Evolutionary conservation across 2,888 invertebrate species (phyloP), one percentile per base, ranked within the genome.

Genomic region (Panzeria rudis): DNA sequence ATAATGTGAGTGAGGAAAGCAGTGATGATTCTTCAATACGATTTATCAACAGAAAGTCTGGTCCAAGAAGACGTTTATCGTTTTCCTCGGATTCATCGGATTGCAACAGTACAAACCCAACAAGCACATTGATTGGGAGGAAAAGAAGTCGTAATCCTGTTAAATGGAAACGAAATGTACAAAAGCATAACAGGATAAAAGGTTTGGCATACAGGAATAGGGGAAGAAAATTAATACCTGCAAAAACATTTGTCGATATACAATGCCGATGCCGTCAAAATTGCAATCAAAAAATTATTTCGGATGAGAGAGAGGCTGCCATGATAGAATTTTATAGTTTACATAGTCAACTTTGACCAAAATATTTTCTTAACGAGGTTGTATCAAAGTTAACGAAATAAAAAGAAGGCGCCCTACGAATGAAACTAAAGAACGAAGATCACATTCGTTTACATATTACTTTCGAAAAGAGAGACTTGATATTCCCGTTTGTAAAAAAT

Each of bases 121-220:
- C 56, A 56, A 56, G n/a, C 29, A 56, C 54, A 54, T 54, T 54
- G 54, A 25, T 83, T 78, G 72, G 83, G 72, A 83, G 73, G 68
- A 79, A 83, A 79, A 83, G 29, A 56, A 56, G 32, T 56, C 15
- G 56, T 61, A 85, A 77, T 77, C 61, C 61, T 81, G 80, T 54
- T 71, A 81, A 82, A 54, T 87, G 86, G 86, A 25, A 66, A 41
- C 86, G 87, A 87, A 88, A 88, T 87, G 75, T 86, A 83, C 85
- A 87, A 86, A 88, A 86, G 81, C 68, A 84, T 87, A 87, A 87
- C 52, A 87, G 84, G 79, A 86, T 72, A 87, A 87, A n/a, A n/a
- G n/a, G n/a, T n/a, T n/a, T n/a, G n/a, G n/a, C n/a, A n/a, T n/a
- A n/a, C n/a, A n/a, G n/a, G 54, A 64, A 64, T 76, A 66, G 54